Percentiles rank a stretch among this genome's conserved stretches.
phyloP scores from a whole-genome alignment of 2,888 invertebrate genomes.

The Limnephilus rhombicus region DNA sequence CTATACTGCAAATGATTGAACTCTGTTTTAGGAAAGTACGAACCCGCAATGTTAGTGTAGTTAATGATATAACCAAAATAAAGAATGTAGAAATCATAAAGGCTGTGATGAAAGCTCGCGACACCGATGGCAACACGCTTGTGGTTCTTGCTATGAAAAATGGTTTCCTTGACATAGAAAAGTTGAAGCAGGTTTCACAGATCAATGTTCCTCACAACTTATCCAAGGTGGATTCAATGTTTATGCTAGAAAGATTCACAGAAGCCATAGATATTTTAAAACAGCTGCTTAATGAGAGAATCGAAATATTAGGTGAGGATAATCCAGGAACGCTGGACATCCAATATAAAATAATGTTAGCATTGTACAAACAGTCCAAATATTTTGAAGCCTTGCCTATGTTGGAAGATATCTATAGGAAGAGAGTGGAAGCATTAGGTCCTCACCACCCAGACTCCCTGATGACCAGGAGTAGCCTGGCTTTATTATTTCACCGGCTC shows the following conservation, averaged over 20 bases:
- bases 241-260: not conserved
- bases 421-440: not conserved
- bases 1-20: no score
- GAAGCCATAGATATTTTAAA: not conserved
- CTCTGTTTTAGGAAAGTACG: not conserved
- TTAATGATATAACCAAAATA: not conserved
- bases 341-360: no score
- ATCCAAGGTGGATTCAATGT: no score
- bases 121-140: not conserved
- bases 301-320: slow-evolving; percentile 34
- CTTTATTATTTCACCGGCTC: not conserved
- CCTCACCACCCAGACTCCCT: not conserved
- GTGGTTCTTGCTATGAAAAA: not conserved
- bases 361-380: slow-evolving; percentile 25
- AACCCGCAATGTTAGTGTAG: no score
- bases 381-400: slow-evolving; percentile 17
- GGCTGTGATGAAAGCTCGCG: not conserved
- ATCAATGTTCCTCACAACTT: no score
- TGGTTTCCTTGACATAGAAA: no score
- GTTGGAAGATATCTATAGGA: not conserved
- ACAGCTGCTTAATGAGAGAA: not conserved
- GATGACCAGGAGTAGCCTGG: not conserved
- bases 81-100: slow-evolving; percentile 16
- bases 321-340: slow-evolving; percentile 27
- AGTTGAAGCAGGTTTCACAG: no score